A percentile compares a stretch with the other conserved stretches of the same genome.
Evolutionary conservation across 1,140 invertebrate genomes (phyloP).

Genomic region (Drosophila seguyi): DNA sequence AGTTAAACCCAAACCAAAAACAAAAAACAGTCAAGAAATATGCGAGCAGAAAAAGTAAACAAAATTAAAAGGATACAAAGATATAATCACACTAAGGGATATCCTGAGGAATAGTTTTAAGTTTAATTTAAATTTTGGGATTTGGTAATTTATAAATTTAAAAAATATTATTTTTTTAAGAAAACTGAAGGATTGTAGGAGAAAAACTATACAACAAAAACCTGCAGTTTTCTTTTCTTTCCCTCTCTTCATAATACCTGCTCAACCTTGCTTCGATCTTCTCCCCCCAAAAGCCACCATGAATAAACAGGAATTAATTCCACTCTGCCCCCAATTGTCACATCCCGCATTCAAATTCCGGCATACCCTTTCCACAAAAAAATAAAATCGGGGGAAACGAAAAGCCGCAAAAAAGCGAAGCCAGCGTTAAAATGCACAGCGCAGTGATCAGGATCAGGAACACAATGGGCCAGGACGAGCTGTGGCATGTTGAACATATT

Average conservation of each 20-base stretch:
- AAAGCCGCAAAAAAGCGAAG: constrained; percentile 41
- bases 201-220: too few species aligned
- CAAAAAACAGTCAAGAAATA: constrained; percentile 28
- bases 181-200: too few species aligned
- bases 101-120: background rate
- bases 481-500: constrained; percentile 82
- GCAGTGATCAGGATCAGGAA: constrained; percentile 79
- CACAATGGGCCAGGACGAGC: constrained; percentile 67
- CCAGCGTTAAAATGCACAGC: constrained; percentile 79
- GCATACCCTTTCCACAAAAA: constrained; percentile 25
- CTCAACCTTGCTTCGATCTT: constrained; percentile 31
- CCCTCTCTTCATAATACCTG: background rate
- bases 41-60: constrained; percentile 5
- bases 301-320: constrained; percentile 38
- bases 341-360: constrained; percentile 20
- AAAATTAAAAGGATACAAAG: background rate
- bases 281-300: constrained; percentile 4
- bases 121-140: background rate
- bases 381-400: background rate
- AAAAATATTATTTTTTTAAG: too few species aligned
- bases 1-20: constrained; percentile 75
- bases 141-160: too few species aligned
- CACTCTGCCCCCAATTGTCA: constrained; percentile 8
- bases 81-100: constrained; percentile 15
- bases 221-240: background rate